Percentiles rank a stretch among this genome's conserved stretches.
These are phyloP conservation scores for Mercenaria mercenaria DNA, from an alignment of 1,140 invertebrate species.

Conservation along the genomic window DNA sequence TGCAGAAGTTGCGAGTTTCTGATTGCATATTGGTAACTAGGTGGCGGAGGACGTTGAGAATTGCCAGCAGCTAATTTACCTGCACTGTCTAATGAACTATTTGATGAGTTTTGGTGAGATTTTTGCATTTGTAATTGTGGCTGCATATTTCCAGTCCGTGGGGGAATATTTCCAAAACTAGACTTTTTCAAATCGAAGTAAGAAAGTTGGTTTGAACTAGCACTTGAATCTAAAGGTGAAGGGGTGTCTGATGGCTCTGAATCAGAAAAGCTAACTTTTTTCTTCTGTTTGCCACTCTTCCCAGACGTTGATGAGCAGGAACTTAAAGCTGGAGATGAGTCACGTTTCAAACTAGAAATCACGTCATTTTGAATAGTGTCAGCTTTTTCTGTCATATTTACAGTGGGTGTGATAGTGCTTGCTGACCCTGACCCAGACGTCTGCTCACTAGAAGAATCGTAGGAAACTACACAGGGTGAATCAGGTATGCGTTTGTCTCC, in stretches of 20 bases:
- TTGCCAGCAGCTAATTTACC: neutral
- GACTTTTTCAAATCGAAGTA: constrained; percentile 52
- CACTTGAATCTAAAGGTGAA: constrained; percentile 58
- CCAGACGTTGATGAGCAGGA: constrained; percentile 53
- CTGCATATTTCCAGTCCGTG: neutral
- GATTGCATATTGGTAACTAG: constrained; percentile 65
- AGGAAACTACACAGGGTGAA: constrained; percentile 57
- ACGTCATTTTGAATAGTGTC: constrained; percentile 9
- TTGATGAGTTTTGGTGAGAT: constrained; percentile 40
- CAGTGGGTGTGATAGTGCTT: constrained; percentile 51
- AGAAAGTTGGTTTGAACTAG: constrained; percentile 50
- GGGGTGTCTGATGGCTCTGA: constrained; percentile 73
- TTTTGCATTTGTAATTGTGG: neutral
- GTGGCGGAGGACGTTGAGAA: constrained; percentile 26
- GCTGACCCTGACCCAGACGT: constrained; percentile 59
- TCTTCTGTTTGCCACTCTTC: constrained; percentile 64
- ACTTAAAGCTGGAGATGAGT: constrained; percentile 47
- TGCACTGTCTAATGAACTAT: constrained; percentile 57
- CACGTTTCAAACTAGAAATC: constrained; percentile 13
- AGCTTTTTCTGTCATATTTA: neutral
- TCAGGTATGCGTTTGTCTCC: constrained; percentile 25
- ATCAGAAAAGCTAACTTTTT: constrained; percentile 77
- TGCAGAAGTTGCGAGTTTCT: constrained; percentile 58
- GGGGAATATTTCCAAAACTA: neutral
- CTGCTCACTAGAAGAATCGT: constrained; percentile 66